Evolutionary conservation across 2,888 invertebrate genomes (phyloP), one percentile per base, ranked within the genome.

Genomic region (Drosophila bunnanda): DNA sequence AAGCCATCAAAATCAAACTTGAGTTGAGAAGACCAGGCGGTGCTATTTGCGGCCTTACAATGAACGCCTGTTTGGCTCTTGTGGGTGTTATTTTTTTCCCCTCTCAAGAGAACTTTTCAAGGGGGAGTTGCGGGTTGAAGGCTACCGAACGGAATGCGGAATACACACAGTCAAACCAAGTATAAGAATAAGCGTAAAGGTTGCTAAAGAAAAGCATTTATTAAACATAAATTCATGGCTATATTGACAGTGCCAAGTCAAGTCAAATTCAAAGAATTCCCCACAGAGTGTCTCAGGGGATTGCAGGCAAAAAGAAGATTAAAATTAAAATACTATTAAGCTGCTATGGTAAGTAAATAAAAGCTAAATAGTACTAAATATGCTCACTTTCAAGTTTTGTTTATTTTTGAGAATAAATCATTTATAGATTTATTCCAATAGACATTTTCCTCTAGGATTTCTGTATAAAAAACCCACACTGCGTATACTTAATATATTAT

Each of bases 151-250:
- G 84, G 89, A 88, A 87, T 87, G 83, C 88, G 79, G 82, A 83
- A 43, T 32, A 61, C 32, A 61, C 69, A 48, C 46, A 36, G 32
- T 20, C 20, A 56, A 44, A 44, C 8, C 20, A 32, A 34, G 34
- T 20, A 36, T 2, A 41, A n/a, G 39, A 34, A 59, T 20, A 32
- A 48, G 46, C 17, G 28, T 52, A 53, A 12, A 58, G 20, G 25
- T 34, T 10, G 30, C 25, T 2, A 38, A 30, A 43, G 36, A 41
- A 56, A 61, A 54, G 80, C 83, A 82, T 78, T 88, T 82, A 88
- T 88, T 80, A 82, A 87, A 73, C 87, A 83, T 83, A 86, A 83
- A 86, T 83, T 83, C 86, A 80, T 71, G 79, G 46, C 54, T 76
- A 50, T 72, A 83, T 83, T 68, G 83, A 73, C 70, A 78, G 61